Evolutionary conservation across 1,140 invertebrate species (phyloP).

Genomic region (Drosophila ogumai): DNA sequence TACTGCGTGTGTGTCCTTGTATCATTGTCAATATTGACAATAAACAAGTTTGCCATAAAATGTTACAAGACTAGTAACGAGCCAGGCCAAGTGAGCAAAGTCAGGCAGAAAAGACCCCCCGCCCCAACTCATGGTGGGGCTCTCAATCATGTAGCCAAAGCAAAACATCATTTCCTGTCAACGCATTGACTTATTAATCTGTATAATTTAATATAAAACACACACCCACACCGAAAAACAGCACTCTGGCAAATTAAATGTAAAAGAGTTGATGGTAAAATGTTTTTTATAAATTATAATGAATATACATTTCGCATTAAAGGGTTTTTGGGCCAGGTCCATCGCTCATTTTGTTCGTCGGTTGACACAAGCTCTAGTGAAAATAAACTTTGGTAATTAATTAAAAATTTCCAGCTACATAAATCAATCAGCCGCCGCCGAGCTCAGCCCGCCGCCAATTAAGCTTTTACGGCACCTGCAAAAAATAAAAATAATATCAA

Average conservation of each 20-base stretch:
- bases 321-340: slow-evolving; percentile 22
- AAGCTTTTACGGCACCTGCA: slow-evolving; percentile 54
- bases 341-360: slow-evolving; percentile 69
- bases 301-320: slow-evolving; percentile 62
- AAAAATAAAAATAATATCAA: slow-evolving; percentile 1
- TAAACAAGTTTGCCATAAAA: slow-evolving; percentile 83
- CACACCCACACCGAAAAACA: slow-evolving; percentile 6
- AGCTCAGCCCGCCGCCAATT: slow-evolving; percentile 29
- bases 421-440: slow-evolving; percentile 67
- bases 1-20: slow-evolving; percentile 17
- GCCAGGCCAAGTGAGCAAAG: slow-evolving; percentile 9
- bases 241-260: slow-evolving; percentile 71
- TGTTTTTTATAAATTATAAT: slow-evolving; percentile 79
- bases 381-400: slow-evolving; percentile 82
- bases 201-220: slow-evolving; percentile 25
- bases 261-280: slow-evolving; percentile 42
- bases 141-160: slow-evolving; percentile 64
- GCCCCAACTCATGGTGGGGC: slow-evolving; percentile 8
- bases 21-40: slow-evolving; percentile 82
- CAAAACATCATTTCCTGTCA: slow-evolving; percentile 56
- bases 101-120: slow-evolving; percentile 1
- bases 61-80: slow-evolving; percentile 55
- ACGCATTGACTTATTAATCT: slow-evolving; percentile 75
- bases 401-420: slow-evolving; percentile 73
- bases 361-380: slow-evolving; percentile 48